Evolutionary conservation across 2,797 vertebrate species (phyloP).

Genomic region (Sebastes glaucus): DNA sequence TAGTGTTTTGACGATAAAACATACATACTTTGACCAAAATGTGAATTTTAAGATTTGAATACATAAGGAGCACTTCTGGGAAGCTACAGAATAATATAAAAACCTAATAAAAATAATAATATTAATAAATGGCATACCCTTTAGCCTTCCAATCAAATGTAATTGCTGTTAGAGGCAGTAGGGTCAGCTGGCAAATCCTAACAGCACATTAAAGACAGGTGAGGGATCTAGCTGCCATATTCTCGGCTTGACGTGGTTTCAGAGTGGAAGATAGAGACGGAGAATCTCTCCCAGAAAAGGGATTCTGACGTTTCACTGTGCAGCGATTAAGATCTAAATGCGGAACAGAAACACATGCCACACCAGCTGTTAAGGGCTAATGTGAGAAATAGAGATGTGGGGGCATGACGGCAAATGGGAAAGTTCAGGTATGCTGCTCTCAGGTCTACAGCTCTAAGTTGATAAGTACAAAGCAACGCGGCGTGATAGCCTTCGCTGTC

Average conservation of each 20-base stretch:
- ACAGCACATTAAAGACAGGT: conserved; percentile 56
- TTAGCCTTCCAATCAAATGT: conserved; percentile 47
- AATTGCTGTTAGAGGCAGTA: conserved; percentile 26
- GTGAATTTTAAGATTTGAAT: not conserved
- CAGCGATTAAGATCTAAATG: conserved; percentile 54
- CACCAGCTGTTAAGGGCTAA: conserved; percentile 45
- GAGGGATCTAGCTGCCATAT: conserved; percentile 15
- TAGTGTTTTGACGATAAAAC: not conserved
- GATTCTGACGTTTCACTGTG: conserved; percentile 22
- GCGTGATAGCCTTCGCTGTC: not conserved
- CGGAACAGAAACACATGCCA: conserved; percentile 50
- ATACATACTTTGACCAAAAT: not conserved
- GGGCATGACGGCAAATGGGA: conserved; percentile 2
- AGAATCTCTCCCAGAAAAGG: not conserved
- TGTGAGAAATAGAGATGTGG: conserved; percentile 32
- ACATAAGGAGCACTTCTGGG: not conserved
- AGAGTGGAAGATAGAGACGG: not conserved
- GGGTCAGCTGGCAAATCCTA: conserved; percentile 39
- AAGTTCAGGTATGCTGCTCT: not conserved
- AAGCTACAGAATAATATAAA: not conserved
- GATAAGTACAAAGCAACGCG: not conserved
- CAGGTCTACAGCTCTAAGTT: not conserved
- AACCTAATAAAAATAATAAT: not conserved
- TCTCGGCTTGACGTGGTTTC: not conserved
- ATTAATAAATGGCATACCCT: not conserved